These are phyloP conservation scores for Micromesistius poutassou DNA, from an alignment of 2,797 vertebrate species.

Conservation along the genomic window DNA sequence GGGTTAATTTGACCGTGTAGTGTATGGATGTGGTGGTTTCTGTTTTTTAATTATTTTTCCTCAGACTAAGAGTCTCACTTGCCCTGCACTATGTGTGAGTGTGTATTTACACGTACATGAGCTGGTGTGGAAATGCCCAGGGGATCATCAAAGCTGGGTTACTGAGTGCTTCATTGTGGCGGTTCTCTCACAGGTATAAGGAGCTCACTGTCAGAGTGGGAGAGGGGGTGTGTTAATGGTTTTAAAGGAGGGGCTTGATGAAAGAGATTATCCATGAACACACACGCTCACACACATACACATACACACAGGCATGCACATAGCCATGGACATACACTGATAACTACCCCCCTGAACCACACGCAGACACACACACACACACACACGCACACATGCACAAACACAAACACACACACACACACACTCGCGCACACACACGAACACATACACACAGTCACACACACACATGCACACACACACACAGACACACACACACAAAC, in stretches of 20 bases:
- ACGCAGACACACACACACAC: background rate
- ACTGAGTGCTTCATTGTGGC: conserved; percentile 25
- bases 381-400: no score
- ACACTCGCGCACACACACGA: no score
- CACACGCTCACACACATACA: conserved; percentile 1
- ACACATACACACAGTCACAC: background rate
- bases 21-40: background rate
- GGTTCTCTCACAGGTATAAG: conserved; percentile 8
- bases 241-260: conserved; percentile 35
- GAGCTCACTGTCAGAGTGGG: conserved; percentile 7
- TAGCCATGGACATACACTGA: background rate
- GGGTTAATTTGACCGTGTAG: background rate
- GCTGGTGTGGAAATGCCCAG: conserved; percentile 13
- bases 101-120: conserved; percentile 11
- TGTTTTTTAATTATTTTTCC: background rate
- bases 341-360: background rate
- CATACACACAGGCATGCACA: conserved; percentile 4
- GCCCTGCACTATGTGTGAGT: background rate
- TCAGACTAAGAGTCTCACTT: background rate
- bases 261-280: conserved; percentile 31
- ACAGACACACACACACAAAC: no score
- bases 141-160: conserved; percentile 16
- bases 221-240: conserved; percentile 27
- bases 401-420: no score
- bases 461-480: no score